Base-by-base conservation (phyloP, 2,888 invertebrate genomes). In the Coleophora flavipennella region DNA sequence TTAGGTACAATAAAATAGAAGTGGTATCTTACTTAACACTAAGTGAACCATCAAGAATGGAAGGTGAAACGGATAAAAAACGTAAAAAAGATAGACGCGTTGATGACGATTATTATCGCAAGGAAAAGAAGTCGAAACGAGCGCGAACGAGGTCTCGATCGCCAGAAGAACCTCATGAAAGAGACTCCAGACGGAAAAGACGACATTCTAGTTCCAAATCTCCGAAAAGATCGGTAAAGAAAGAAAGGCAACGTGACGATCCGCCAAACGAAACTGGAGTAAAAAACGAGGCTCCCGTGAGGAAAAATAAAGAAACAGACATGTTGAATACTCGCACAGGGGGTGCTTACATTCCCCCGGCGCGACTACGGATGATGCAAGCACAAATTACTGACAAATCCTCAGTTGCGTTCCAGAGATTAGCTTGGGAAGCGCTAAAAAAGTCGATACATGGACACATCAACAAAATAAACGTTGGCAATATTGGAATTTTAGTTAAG, bases 371-470 rank as follows among this genome's bases (percentile, higher is more conserved):
- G 13, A 88, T 97, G 89, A 95, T 99, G 95, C 98, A 99, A 77
- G 94, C 93, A 0, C 92, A 94, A 70, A 97, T 99, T 38, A 95
- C 94, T 0, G 99, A 99, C 62, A 99, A 99, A 84, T 88, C 92
- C n/a, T 95, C 96, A 45, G 90, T 92, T 14, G 95, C 95, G 1
- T 99, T 95, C 76, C 99, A 99, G 71, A 87, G 99, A 51, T 91
- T 99, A 36, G 94, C 99, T 1, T 99, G 99, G 99, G 99, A 99
- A 81, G 97, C 97, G 0, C 78, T 99, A 13, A 99, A 99, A 69
- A 99, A 99, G 72, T 97, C 97, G 8, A 94, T 99, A 49, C 97
- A 99, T 62, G 99, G 99, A 53, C 92, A 94, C 52, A 96, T 99
- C 42, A 99, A 99, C 80, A 99, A 99, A 86, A 93, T 99, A 1